Conservation (phyloP, 1,140 invertebrate species). For the Bombus affinis region DNA sequence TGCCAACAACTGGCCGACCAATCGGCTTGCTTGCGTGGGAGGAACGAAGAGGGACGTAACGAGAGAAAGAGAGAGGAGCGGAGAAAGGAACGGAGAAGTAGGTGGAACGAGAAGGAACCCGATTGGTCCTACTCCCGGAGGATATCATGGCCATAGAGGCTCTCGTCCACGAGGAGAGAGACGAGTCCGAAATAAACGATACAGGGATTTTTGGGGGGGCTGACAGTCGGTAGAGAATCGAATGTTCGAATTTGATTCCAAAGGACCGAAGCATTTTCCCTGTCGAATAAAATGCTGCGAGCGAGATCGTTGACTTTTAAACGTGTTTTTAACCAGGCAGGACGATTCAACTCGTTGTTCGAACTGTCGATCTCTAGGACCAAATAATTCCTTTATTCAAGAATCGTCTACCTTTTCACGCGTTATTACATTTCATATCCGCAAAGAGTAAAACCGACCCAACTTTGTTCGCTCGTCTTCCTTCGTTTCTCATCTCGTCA, state of each 20-base stretch:
- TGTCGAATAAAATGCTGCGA: neutral
- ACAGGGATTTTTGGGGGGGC: neutral
- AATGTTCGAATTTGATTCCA: constrained; percentile 3
- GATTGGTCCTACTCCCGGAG: constrained; percentile 73
- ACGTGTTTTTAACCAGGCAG: too few species aligned
- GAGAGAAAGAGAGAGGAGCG: constrained; percentile 34
- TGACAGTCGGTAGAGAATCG: constrained; percentile 9
- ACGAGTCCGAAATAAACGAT: constrained; percentile 60
- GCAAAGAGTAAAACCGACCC: too few species aligned
- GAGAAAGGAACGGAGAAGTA: constrained; percentile 54
- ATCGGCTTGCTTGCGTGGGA: constrained; percentile 49
- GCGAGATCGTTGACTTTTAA: neutral
- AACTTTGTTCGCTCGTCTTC: too few species aligned
- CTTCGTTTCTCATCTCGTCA: too few species aligned
- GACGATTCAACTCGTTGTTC: too few species aligned
- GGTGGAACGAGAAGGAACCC: constrained; percentile 71
- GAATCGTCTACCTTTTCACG: too few species aligned
- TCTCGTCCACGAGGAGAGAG: constrained; percentile 36
- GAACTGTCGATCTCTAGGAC: too few species aligned
- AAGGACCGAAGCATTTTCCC: neutral
- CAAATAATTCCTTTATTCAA: too few species aligned
- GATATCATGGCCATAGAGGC: constrained; percentile 77
- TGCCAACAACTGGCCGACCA: constrained; percentile 52
- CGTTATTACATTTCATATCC: too few species aligned
- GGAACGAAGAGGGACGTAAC: constrained; percentile 33